Evolutionary conservation across 2,797 vertebrate species (phyloP).

Genomic region (Hydrolagus colliei): DNA sequence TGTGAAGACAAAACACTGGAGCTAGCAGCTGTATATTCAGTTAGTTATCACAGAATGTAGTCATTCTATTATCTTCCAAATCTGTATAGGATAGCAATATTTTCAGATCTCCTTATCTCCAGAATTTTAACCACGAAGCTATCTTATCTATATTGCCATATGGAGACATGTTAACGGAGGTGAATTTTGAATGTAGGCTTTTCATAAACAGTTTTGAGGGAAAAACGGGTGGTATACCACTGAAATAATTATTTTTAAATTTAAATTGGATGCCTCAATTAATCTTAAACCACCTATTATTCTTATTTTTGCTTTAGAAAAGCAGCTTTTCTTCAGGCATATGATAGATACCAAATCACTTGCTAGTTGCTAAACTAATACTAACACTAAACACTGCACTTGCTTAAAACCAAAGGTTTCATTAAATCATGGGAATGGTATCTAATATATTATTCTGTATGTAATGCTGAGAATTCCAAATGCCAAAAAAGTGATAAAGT

Average conservation of each 20-base stretch:
- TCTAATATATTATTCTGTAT: neutral
- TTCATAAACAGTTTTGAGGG: neutral
- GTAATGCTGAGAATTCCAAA: neutral
- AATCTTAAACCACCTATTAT: neutral
- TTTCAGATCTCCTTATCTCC: neutral
- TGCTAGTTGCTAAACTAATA: neutral
- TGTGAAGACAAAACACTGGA: slow-evolving; percentile 2
- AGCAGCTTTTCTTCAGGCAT: neutral
- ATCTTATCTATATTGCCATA: neutral
- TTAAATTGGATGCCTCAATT: too few species aligned
- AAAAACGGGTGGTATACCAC: neutral
- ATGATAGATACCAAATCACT: neutral
- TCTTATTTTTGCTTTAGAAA: neutral
- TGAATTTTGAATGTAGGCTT: slow-evolving; percentile 23
- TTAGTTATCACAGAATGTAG: neutral
- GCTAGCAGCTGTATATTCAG: neutral
- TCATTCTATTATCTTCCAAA: neutral
- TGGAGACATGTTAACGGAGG: neutral
- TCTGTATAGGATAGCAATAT: neutral
- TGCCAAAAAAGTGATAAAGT: neutral
- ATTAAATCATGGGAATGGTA: neutral
- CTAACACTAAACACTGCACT: neutral
- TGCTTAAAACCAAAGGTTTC: neutral
- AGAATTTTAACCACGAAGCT: neutral
- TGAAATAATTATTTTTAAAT: neutral